These are phyloP conservation scores for Urocolius indicus DNA, from an alignment of 2,113 vertebrate genomes.

Conservation along the genomic window DNA sequence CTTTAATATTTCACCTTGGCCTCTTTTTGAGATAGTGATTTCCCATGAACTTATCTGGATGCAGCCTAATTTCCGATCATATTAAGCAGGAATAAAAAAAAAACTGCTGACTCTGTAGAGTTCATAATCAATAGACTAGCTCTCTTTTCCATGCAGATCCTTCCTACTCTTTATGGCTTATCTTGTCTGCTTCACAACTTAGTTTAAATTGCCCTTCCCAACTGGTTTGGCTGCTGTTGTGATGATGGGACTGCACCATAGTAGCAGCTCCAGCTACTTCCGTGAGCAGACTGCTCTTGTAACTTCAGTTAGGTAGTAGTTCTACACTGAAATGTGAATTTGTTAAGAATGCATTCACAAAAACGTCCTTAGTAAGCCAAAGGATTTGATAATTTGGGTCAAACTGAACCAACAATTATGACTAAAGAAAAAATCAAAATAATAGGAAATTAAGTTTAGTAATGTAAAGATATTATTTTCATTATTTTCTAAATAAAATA, in stretches of 20 bases:
- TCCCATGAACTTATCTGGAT: background rate
- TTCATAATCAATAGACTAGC: background rate
- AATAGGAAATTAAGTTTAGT: background rate
- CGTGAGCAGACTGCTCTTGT: background rate
- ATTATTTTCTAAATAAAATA: background rate
- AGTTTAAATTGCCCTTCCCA: background rate
- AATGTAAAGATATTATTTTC: background rate
- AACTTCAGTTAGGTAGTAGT: background rate
- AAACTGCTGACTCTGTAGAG: background rate
- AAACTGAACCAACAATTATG: background rate
- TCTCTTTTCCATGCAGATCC: background rate
- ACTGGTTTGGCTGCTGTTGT: background rate
- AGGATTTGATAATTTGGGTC: background rate
- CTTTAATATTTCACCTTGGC: background rate
- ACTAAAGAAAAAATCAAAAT: background rate
- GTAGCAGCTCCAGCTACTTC: background rate
- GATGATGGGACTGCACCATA: background rate
- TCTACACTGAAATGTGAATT: background rate
- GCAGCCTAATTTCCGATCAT: background rate
- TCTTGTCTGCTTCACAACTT: background rate
- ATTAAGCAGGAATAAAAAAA: background rate
- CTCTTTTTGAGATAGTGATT: background rate
- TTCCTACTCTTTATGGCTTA: background rate
- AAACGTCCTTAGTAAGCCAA: background rate
- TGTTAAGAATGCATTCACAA: background rate